phyloP scores from a whole-genome alignment of 2,113 vertebrate species.

The Thymallus thymallus region DNA sequence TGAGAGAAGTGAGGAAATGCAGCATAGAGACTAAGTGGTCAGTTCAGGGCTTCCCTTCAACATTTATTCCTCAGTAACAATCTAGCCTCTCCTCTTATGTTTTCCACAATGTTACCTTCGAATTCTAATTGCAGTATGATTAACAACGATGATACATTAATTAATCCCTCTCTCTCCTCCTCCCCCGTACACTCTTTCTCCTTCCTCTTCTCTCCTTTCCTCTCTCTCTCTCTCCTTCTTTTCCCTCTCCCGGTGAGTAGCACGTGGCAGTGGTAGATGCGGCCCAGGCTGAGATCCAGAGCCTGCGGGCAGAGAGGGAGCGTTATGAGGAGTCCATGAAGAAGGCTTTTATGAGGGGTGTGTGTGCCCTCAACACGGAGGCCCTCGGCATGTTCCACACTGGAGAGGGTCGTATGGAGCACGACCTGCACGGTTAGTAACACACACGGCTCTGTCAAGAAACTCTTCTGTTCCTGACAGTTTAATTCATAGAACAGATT shows the following conservation, averaged over 20 bases:
- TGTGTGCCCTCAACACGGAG: slow-evolving; percentile 93
- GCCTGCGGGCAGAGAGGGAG: slow-evolving; percentile 81
- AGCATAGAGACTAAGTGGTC: background rate
- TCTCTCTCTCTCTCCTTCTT: slow-evolving; percentile 2
- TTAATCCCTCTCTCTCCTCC: background rate
- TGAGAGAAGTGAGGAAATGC: too few species aligned
- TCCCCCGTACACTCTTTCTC: background rate
- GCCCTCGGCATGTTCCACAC: slow-evolving; percentile 89
- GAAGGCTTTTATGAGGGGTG: slow-evolving; percentile 96
- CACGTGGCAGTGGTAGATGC: slow-evolving; percentile 71
- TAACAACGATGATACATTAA: too few species aligned
- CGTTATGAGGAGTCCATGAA: slow-evolving; percentile 91
- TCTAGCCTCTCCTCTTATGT: too few species aligned
- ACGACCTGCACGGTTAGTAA: slow-evolving; percentile 53
- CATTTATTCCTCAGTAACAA: background rate
- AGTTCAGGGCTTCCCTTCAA: background rate
- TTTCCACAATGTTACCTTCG: too few species aligned
- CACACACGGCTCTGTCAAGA: too few species aligned
- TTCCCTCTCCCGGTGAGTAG: slow-evolving; percentile 9
- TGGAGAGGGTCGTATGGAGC: slow-evolving; percentile 62
- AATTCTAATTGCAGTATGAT: too few species aligned
- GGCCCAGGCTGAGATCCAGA: slow-evolving; percentile 81
- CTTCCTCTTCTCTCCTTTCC: background rate
- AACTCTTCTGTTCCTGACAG: too few species aligned
- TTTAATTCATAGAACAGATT: too few species aligned